These are phyloP conservation scores for Lepidochrysops patricia DNA, from an alignment of 2,888 invertebrate species.

Conservation along the genomic window DNA sequence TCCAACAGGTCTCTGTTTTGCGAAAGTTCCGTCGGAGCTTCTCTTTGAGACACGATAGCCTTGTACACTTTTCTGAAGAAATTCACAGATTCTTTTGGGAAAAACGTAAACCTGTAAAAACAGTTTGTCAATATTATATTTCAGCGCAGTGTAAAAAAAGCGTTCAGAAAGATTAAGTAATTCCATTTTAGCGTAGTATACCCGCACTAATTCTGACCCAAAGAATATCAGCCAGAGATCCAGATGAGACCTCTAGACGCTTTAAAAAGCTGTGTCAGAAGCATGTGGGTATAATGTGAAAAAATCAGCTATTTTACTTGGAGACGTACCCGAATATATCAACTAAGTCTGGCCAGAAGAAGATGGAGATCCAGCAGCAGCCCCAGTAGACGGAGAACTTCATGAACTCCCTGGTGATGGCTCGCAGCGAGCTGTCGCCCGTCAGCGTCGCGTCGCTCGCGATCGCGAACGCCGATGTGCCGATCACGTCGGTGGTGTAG, in stretches of 20 bases:
- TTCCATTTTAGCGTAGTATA: no score
- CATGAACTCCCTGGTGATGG: slow-evolving; percentile 29
- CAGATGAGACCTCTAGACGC: no score
- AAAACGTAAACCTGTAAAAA: slow-evolving; percentile 41
- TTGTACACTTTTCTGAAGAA: slow-evolving; percentile 36
- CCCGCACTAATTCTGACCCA: no score
- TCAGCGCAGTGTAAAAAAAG: no score
- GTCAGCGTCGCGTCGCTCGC: slow-evolving; percentile 30
- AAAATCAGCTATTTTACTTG: no score
- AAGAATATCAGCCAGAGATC: no score
- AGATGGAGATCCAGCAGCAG: slow-evolving; percentile 27
- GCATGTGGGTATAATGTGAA: no score
- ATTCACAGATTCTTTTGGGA: slow-evolving; percentile 34
- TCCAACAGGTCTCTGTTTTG: slow-evolving; percentile 41
- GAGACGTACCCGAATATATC: slow-evolving; percentile 29
- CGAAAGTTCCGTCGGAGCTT: slow-evolving; percentile 28
- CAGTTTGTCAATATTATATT: no score
- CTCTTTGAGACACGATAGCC: slow-evolving; percentile 32
- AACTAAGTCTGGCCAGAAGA: slow-evolving; percentile 32
- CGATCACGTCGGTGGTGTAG: slow-evolving; percentile 34
- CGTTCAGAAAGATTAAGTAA: no score
- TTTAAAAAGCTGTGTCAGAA: no score
- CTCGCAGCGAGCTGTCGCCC: slow-evolving; percentile 29
- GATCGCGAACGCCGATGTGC: slow-evolving; percentile 32
- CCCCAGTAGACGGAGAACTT: slow-evolving; percentile 27